Base-by-base conservation (phyloP, 2,888 invertebrate genomes). In the Nymphalis urticae region DNA sequence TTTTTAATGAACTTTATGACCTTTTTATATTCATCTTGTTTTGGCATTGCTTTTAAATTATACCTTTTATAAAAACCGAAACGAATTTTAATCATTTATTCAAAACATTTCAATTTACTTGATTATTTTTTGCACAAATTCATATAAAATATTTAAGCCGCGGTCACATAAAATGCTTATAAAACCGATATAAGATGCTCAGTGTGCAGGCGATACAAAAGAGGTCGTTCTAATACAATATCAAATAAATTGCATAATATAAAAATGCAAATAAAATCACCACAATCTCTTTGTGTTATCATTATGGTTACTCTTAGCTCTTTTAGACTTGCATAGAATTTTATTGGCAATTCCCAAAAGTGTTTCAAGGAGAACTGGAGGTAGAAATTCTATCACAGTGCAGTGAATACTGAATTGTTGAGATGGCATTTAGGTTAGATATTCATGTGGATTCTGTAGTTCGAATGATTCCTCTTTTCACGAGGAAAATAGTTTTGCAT, bases 241-340 rank as follows among this genome's bases (percentile, higher is more conserved):
- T 17, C 4, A 54, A 54, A 54, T 27, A 54, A 54, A 66, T 65
- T 65, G 27, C 50, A 51, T 50, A 24, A 59, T 17, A n/a, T 24
- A 24, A 36, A 51, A 60, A 62, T 62, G 62, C 62, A 58, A 58
- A 62, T 62, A 62, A 67, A 62, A 56, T 56, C 62, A 67, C 54
- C 42, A 62, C 48, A 42, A 58, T 13, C 58, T 53, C 66, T 61
- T 67, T 62, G 62, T 67, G 58, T 62, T 56, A 67, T 62, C 64
- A 21, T 48, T 36, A 66, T 56, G 36, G 51, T 60, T 64, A 32
- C 48, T 48, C 48, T 59, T 58, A 21, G 64, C 59, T 65, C 64
- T 68, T 64, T 70, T 68, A 71, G 63, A 66, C 50, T 58, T 66
- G 64, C 66, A 71, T 71, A 71, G 66, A 69, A 68, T 69, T 66